phyloP scores from a whole-genome alignment of 2,797 vertebrate species.

The Gymnothorax javanicus region DNA sequence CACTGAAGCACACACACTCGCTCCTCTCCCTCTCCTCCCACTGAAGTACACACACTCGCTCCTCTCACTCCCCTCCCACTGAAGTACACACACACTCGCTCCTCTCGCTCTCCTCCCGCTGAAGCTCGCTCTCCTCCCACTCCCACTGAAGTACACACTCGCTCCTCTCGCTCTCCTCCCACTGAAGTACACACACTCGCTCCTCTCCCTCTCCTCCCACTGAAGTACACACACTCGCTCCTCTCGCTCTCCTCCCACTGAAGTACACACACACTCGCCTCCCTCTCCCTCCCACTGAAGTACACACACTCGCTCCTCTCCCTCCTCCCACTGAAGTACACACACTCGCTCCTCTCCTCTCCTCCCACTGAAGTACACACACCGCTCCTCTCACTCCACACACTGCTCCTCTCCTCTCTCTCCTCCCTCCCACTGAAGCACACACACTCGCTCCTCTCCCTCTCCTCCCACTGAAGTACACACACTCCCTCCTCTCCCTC shows the following conservation, averaged over 20 bases:
- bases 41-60: constrained; percentile 61
- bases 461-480: constrained; percentile 67
- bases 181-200: constrained; percentile 66
- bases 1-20: constrained; percentile 66
- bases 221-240: constrained; percentile 54
- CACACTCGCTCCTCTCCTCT: not conserved
- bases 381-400: too few species aligned
- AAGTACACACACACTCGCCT: constrained; percentile 46
- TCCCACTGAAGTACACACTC: constrained; percentile 71
- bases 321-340: constrained; percentile 68
- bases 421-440: constrained; percentile 70
- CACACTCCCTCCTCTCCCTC: not conserved
- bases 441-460: not conserved
- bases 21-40: constrained; percentile 43
- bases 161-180: not conserved
- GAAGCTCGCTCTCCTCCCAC: too few species aligned
- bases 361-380: constrained; percentile 67
- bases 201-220: constrained; percentile 54
- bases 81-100: not conserved
- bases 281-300: constrained; percentile 67
- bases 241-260: constrained; percentile 60
- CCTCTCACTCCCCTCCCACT: too few species aligned
- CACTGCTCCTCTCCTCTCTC: constrained; percentile 2
- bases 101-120: too few species aligned
- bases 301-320: not conserved